Percentiles rank a stretch among this genome's conserved stretches.
These are phyloP conservation scores for Miniopterus natalensis DNA, from an alignment of 2,113 vertebrate genomes.

Conservation along the genomic window DNA sequence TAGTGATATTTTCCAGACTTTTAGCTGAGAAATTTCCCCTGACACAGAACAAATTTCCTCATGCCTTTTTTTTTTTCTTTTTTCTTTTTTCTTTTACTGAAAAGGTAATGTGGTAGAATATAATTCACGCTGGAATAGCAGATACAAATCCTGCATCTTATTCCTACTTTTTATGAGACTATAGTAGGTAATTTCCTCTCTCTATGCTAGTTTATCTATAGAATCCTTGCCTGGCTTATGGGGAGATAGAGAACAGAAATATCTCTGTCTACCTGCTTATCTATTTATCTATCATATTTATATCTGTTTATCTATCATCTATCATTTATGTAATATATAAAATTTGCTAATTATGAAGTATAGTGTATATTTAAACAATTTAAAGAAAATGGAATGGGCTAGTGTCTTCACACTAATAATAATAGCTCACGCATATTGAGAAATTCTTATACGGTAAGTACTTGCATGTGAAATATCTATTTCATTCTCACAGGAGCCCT, in stretches of 20 bases:
- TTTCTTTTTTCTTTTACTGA: conserved; percentile 24
- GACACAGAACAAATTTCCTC: not conserved
- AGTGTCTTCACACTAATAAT: not conserved
- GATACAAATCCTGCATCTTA: not conserved
- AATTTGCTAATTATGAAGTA: not conserved
- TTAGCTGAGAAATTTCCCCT: not conserved
- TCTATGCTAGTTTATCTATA: not conserved
- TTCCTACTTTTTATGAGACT: not conserved
- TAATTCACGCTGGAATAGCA: not conserved
- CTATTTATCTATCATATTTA: not conserved
- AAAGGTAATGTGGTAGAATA: not conserved
- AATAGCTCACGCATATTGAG: not conserved
- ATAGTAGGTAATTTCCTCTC: not conserved
- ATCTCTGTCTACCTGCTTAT: not conserved
- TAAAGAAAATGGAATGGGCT: conserved; percentile 21
- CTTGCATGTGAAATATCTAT: not conserved
- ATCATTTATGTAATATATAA: not conserved
- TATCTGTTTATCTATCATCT: not conserved
- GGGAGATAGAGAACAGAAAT: not conserved
- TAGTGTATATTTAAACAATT: conserved; percentile 1
- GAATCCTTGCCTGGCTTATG: not conserved
- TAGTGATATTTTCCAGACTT: not conserved
- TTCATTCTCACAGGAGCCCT: not conserved
- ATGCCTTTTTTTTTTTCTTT: conserved; percentile 4
- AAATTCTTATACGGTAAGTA: not conserved